Conservation (phyloP, 2,797 vertebrate species). For the Ptychobarbus kaznakovi region DNA sequence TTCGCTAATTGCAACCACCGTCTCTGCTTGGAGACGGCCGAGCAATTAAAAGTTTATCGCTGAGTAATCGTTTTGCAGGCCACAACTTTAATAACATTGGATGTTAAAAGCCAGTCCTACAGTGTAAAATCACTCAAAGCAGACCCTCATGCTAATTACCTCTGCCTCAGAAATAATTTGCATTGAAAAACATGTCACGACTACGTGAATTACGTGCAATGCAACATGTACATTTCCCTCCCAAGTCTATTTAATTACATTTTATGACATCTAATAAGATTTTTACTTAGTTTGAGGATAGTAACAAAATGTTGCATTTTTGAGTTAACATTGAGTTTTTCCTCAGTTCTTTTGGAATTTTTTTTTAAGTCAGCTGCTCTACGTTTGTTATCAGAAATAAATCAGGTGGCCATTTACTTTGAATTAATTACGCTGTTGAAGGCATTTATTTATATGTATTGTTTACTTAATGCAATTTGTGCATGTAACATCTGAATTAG, state of each 20-base stretch:
- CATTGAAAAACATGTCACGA: conserved; percentile 12
- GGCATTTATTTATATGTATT: neutral
- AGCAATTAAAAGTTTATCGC: conserved; percentile 77
- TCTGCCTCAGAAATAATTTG: conserved; percentile 57
- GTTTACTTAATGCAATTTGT: neutral
- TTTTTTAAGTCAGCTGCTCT: neutral
- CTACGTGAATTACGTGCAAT: neutral
- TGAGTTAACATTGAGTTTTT: neutral
- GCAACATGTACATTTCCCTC: neutral
- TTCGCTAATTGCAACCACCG: conserved; percentile 67
- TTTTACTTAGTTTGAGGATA: neutral
- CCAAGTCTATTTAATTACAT: neutral
- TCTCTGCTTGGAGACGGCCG: conserved; percentile 62
- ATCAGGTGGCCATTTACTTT: neutral
- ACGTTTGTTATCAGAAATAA: neutral
- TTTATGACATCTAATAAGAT: neutral
- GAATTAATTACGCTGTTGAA: neutral
- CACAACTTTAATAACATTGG: conserved; percentile 68
- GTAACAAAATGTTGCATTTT: neutral
- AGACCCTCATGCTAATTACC: conserved; percentile 61
- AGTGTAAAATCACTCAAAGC: conserved; percentile 60
- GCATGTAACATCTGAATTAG: neutral
- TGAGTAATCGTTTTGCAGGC: conserved; percentile 73
- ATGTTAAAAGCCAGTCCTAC: conserved; percentile 67
- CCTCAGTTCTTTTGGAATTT: neutral